Evolutionary conservation across 1,140 invertebrate genomes (phyloP), one percentile per base, ranked within the genome.

Genomic region (Pseudomyrmex gracilis): DNA sequence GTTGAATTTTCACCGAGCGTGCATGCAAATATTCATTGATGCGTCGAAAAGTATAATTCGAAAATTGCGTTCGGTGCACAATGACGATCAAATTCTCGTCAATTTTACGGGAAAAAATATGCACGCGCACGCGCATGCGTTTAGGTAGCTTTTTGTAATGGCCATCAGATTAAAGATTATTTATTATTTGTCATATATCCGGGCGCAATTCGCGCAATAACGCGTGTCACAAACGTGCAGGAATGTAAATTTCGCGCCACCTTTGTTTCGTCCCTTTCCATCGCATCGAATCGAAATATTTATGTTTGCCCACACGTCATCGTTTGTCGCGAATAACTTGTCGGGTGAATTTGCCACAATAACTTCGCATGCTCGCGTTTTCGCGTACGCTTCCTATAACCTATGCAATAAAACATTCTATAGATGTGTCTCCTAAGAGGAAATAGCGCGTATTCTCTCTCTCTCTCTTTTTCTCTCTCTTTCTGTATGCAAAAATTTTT

Each of bases 151-250:
- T 58, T 61, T 71, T 80, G 20, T 78, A 80, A 80, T 80, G 45
- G 45, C 66, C 76, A 58, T 60, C 76, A 70, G 76, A 80, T 78
- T 78, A 78, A 78, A 68, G 64, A 78, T 80, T 80, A 80, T 80
- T 80, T 80, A 80, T 80, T 80, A 80, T 70, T 80, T 70, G 76
- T 80, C 66, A 80, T 80, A 80, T 45, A 80, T 80, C 71, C 64
- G 64, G n/a, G 64, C 64, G 20, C 64, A 58, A 78, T 70, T 78
- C 76, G 76, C 64, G 76, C 76, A 78, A 78, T 58, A 78, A 78
- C 63, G 51, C 63, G 74, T 58, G 53, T 71, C 53, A 58, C 76
- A 15, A 43, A 43, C 76, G 64, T 58, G 76, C 64, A 24, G 64
- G 53, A 70, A 80, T 80, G 76, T 71, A 80, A 80, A 80, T 80